These are phyloP conservation scores for Takifugu bimaculatus DNA, from an alignment of 2,113 vertebrate genomes.

Conservation along the genomic window DNA sequence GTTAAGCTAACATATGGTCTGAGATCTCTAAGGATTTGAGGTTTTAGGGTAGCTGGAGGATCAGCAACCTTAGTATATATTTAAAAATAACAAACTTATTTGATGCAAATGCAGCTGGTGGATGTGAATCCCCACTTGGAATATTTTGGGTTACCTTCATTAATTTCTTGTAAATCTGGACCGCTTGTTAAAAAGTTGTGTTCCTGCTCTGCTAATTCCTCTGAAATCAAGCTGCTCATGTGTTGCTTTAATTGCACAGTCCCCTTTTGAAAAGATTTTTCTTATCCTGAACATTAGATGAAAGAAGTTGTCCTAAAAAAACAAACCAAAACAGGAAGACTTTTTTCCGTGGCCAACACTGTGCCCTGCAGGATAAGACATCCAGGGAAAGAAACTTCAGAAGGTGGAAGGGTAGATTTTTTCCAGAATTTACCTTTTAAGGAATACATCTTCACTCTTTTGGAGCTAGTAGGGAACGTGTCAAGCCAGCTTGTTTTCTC, in stretches of 20 bases:
- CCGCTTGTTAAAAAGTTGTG: neutral
- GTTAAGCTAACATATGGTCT: constrained; percentile 4
- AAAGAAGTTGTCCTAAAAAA: constrained; percentile 24
- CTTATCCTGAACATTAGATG: constrained; percentile 6
- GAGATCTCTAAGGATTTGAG: constrained; percentile 22
- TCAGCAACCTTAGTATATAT: constrained; percentile 1
- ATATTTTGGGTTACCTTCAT: constrained; percentile 18
- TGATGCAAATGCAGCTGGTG: constrained; percentile 26
- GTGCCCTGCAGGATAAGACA: constrained; percentile 48
- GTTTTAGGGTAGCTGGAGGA: constrained; percentile 14
- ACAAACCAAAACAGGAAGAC: constrained; percentile 1
- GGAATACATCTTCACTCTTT: constrained; percentile 35
- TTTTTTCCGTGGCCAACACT: constrained; percentile 48
- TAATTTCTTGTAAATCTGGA: neutral
- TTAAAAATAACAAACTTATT: constrained; percentile 23
- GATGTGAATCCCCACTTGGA: constrained; percentile 11
- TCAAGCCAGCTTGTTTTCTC: neutral
- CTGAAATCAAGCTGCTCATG: too few relatives aligned
- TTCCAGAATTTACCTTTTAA: constrained; percentile 12
- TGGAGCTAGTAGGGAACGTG: neutral
- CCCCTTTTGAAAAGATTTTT: constrained; percentile 11
- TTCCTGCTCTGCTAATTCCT: too few relatives aligned
- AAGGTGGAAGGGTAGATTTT: constrained; percentile 19
- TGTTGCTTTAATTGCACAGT: neutral
- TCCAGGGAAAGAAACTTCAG: constrained; percentile 24